phyloP scores from a whole-genome alignment of 2,113 vertebrate genomes.

The Myiozetetes cayanensis region DNA sequence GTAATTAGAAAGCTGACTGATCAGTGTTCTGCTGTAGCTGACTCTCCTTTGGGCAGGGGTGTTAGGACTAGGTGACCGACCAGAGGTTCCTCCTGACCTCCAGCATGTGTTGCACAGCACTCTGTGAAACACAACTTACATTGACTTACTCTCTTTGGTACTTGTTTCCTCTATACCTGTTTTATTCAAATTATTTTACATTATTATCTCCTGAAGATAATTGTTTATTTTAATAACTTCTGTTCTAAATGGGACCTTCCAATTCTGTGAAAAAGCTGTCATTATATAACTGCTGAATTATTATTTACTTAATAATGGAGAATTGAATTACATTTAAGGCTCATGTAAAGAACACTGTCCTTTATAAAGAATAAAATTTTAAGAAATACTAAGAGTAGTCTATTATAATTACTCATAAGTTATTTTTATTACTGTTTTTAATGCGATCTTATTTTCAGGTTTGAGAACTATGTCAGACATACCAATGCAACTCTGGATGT shows the following conservation, averaged over 20 bases:
- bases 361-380: background rate
- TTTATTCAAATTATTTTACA: background rate
- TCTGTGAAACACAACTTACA: background rate
- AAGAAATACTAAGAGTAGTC: background rate
- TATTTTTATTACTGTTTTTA: background rate
- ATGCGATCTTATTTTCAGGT: constrained; percentile 56
- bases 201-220: background rate
- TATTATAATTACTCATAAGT: background rate
- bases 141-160: background rate
- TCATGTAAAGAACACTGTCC: background rate
- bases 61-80: background rate
- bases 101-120: background rate
- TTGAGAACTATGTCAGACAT: constrained; percentile 58
- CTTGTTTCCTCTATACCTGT: background rate
- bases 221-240: background rate
- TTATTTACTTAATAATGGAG: background rate
- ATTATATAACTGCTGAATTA: background rate
- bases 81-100: background rate
- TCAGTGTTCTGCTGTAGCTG: background rate
- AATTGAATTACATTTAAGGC: background rate
- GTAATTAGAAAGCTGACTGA: background rate
- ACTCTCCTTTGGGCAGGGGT: background rate
- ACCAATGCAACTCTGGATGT: constrained; percentile 85
- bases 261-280: background rate
- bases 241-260: background rate